phyloP scores from a whole-genome alignment of 1,140 invertebrate species.

The Diorhabda sublineata region DNA sequence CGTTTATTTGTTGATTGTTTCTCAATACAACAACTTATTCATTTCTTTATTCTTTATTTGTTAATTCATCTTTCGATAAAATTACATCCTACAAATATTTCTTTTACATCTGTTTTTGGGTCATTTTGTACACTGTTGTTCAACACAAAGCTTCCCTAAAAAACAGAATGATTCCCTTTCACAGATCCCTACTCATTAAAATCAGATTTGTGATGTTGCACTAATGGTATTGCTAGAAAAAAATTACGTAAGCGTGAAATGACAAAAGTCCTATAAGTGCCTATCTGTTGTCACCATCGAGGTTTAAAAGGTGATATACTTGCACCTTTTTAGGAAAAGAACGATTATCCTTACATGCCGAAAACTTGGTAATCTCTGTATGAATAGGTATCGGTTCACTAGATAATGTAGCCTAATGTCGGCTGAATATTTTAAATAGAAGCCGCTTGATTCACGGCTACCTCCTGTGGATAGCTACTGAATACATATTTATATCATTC shows the following conservation, averaged over 20 bases:
- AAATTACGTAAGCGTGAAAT: constrained; percentile 16
- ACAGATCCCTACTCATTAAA: constrained; percentile 24
- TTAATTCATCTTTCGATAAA: no score
- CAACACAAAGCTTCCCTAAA: constrained; percentile 6
- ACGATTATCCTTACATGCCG: background rate
- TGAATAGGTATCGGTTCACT: constrained; percentile 31
- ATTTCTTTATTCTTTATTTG: no score
- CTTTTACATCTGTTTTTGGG: no score
- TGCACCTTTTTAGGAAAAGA: constrained; percentile 25
- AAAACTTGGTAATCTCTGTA: constrained; percentile 24
- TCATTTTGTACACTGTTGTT: no score
- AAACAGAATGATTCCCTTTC: constrained; percentile 11
- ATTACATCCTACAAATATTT: no score
- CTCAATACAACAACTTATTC: no score
- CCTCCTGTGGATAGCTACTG: constrained; percentile 28
- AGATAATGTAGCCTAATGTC: constrained; percentile 34
- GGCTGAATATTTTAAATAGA: constrained; percentile 20
- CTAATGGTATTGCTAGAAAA: constrained; percentile 8
- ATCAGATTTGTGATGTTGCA: constrained; percentile 24
- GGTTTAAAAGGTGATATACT: constrained; percentile 29
- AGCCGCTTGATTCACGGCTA: constrained; percentile 27
- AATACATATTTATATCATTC: constrained; percentile 14
- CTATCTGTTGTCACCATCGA: constrained; percentile 23
- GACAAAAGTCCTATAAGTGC: constrained; percentile 18
- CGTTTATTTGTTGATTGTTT: no score